A percentile compares a stretch with the other conserved stretches of the same genome.
Conservation (phyloP, 2,797 vertebrate species). For the Molossus molossus region DNA sequence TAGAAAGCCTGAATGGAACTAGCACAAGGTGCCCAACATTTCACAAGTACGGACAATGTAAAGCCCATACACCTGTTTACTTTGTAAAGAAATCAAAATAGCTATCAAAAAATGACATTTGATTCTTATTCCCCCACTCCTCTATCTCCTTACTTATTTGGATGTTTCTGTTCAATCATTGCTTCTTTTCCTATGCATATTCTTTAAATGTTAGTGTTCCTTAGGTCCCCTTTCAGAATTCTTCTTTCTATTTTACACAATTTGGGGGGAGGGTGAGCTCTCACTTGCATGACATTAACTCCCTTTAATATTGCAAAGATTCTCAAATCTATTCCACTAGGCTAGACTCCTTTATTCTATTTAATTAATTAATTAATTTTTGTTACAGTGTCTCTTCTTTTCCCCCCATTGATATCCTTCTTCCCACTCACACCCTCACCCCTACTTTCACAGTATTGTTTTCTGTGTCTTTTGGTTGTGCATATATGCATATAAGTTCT, state of each 20-base stretch:
- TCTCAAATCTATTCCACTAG: neutral
- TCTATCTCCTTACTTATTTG: neutral
- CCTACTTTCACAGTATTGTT: no score
- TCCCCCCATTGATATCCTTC: no score
- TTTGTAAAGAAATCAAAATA: neutral
- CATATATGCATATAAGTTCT: no score
- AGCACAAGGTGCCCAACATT: neutral
- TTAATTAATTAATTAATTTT: no score
- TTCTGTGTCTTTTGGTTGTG: no score
- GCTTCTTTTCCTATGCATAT: neutral
- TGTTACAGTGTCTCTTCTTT: no score
- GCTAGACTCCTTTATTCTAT: neutral
- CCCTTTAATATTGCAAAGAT: neutral
- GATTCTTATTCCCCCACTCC: neutral
- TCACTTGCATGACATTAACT: neutral
- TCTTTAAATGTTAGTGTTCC: neutral
- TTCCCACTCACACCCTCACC: no score
- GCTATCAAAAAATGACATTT: neutral
- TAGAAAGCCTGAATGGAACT: neutral
- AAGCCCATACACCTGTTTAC: neutral
- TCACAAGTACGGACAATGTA: neutral
- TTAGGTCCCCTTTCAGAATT: neutral
- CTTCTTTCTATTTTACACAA: conserved; percentile 8
- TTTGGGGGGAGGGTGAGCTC: neutral
- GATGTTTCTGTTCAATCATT: neutral